phyloP scores from a whole-genome alignment of 2,113 vertebrate species.

The Xiphophorus couchianus region DNA sequence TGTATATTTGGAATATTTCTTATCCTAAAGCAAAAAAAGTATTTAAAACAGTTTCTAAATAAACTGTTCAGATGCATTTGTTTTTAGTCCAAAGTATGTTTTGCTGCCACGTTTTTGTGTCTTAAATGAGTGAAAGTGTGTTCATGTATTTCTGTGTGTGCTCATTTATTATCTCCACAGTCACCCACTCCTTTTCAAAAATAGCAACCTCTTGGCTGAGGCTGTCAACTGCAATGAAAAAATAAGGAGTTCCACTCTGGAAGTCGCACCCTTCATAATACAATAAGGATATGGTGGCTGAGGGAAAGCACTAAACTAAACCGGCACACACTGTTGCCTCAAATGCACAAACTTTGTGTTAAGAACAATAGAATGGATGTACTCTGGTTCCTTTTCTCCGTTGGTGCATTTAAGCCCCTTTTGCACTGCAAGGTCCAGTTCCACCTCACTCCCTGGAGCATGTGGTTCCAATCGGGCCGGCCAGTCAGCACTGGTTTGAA shows the following conservation, averaged over 20 bases:
- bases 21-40: neutral
- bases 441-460: too few relatives aligned
- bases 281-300: constrained; percentile 58
- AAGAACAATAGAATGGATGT: too few relatives aligned
- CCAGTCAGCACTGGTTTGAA: too few relatives aligned
- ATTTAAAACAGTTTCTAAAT: neutral
- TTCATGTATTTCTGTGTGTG: constrained; percentile 28
- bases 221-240: constrained; percentile 76
- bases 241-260: constrained; percentile 74
- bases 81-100: constrained; percentile 45
- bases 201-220: constrained; percentile 79
- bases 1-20: constrained; percentile 1
- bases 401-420: too few relatives aligned
- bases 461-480: too few relatives aligned
- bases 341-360: constrained; percentile 18
- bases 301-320: constrained; percentile 31
- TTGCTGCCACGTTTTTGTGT: constrained; percentile 12
- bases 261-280: constrained; percentile 68
- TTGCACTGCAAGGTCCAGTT: too few relatives aligned
- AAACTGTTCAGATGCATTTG: constrained; percentile 10
- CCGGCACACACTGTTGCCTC: constrained; percentile 9
- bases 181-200: constrained; percentile 73
- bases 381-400: too few relatives aligned
- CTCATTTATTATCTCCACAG: constrained; percentile 75
- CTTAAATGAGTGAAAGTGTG: neutral